Base-by-base conservation (phyloP, 2,797 vertebrate genomes). In the Oreochromis mossambicus region DNA sequence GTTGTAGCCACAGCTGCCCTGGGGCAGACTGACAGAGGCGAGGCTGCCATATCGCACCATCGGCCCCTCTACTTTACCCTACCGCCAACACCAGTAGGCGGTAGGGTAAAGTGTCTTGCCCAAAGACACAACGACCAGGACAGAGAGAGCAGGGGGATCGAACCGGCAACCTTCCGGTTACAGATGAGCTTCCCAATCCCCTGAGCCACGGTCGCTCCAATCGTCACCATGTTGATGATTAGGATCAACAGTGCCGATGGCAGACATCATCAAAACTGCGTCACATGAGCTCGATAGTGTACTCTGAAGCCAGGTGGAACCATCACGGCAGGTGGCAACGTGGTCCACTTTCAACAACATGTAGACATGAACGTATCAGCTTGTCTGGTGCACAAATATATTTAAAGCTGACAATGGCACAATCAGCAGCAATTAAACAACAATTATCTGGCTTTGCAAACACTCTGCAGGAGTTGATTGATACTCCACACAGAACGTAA, bases 381-480 rank as follows among this genome's bases (percentile, higher is more conserved):
- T 54, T 15, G 58, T 2, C 8, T 8, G 24, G 15, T 48, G 9
- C 38, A 79, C 17, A 55, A 48, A 29, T 13, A 3, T 7, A 32
- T 68, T 83, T 41, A 78, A 68, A 2, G 17, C 34, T n/a, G 77
- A 76, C 75, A 75, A 48, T 9, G 15, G 70, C 46, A 75, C 90
- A 46, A 84, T 81, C 83, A 41, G 4, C 50, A 2, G 56, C 51
- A 38, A 41, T 86, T 77, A 36, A 66, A 21, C 12, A 26, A 56
- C 76, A 15, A 87, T 85, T 75, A 88, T 54, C 41, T 34, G 41
- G 85, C 58, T n/a, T 79, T 88, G 84, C 79, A 50, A 63, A 58
- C 29, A 66, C 41, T n/a, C 76, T 41, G 78, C 70, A 66, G 48
- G 68, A 87, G 89, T 75, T 88, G 84, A 94, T 94, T 91, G 89